Percentiles rank a stretch among this genome's conserved stretches.
These are phyloP conservation scores for Diachasma alloeum DNA, from an alignment of 1,140 invertebrate genomes.

Conservation along the genomic window DNA sequence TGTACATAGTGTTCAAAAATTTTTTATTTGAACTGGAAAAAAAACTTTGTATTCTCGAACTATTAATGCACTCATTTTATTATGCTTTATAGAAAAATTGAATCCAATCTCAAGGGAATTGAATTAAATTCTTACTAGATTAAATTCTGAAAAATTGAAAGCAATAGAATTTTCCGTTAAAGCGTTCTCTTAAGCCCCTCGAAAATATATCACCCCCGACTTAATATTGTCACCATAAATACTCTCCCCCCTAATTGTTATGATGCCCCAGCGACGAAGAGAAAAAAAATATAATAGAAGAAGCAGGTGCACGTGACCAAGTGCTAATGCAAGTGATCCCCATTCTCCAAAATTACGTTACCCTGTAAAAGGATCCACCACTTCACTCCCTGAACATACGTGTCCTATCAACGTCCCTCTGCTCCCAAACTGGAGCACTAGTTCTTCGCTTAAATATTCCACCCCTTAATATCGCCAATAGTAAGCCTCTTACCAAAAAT, in stretches of 20 bases:
- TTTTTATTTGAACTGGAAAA: too few species aligned
- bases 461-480: neutral
- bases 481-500: neutral
- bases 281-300: neutral
- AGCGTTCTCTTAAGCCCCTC: too few species aligned
- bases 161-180: too few species aligned
- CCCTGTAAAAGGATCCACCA: neutral
- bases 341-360: constrained; percentile 1
- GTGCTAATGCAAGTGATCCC: neutral
- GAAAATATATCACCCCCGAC: neutral
- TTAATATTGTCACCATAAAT: neutral
- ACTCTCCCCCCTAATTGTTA: neutral
- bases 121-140: too few species aligned
- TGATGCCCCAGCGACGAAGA: neutral
- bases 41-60: neutral
- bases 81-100: neutral
- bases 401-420: neutral
- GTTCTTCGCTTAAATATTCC: neutral
- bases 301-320: constrained; percentile 2
- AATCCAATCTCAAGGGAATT: neutral
- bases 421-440: neutral
- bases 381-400: neutral
- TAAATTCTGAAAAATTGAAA: too few species aligned
- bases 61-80: neutral
- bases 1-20: too few species aligned